Percentiles rank a stretch among this genome's conserved stretches.
Evolutionary conservation across 2,113 vertebrate species (phyloP).

Genomic region (Peromyscus maniculatus): DNA sequence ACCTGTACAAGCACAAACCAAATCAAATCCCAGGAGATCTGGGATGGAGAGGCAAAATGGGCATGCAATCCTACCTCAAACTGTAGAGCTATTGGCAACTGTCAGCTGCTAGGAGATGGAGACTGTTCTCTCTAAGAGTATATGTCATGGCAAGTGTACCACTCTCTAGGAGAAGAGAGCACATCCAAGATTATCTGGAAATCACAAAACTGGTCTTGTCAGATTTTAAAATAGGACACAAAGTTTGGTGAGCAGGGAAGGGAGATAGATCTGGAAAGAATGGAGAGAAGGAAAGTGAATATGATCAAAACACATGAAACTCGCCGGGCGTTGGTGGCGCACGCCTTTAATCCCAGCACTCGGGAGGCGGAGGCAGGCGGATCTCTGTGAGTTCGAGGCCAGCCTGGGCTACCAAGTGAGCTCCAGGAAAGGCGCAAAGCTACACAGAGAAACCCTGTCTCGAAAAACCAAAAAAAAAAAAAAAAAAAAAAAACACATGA

Average conservation of each 20-base stretch:
- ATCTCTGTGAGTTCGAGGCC: no score
- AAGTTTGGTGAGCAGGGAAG: neutral
- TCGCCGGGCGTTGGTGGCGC: no score
- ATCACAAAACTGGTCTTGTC: neutral
- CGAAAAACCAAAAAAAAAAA: no score
- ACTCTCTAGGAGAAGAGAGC: neutral
- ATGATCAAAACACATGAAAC: neutral
- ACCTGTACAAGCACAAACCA: neutral
- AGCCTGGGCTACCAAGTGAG: no score
- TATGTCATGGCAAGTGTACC: neutral
- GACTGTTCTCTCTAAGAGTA: neutral
- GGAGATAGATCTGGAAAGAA: neutral
- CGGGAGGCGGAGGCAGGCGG: no score
- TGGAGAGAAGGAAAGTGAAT: neutral
- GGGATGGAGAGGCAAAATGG: neutral
- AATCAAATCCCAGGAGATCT: neutral
- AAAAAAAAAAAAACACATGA: neutral
- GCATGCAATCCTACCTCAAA: neutral
- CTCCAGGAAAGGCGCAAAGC: no score
- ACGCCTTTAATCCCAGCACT: no score
- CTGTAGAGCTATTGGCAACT: neutral
- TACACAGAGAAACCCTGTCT: no score
- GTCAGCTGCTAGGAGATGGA: neutral
- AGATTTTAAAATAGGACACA: neutral
- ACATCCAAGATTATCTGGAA: neutral